Evolutionary conservation across 2,113 vertebrate genomes (phyloP), one percentile per base, ranked within the genome.

Genomic region (Chlamydotis undulata): DNA sequence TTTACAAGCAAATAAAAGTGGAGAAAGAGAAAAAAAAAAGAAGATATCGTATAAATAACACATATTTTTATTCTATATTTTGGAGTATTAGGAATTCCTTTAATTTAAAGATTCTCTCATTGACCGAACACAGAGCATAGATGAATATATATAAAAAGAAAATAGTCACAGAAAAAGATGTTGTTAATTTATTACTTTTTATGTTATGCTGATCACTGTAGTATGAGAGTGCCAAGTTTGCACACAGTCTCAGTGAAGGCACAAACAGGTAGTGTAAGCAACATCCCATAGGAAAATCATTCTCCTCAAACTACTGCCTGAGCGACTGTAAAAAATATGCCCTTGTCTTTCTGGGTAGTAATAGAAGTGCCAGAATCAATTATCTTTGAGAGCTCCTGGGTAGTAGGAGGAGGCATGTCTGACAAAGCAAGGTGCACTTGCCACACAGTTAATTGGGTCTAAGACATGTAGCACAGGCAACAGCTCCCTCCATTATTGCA

Each of bases 341-440:
- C 94, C 63, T 69, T 79, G 45, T 87, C 49, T 87, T 94, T 87
- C 92, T 69, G n/a, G 77, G n/a, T 84, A 69, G 92, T 91, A 95
- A 95, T 89, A 82, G 94, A 87, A 94, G 57, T 96, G 91, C 65
- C 96, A 95, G 83, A 95, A 82, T 79, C 96, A 89, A 84, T 96
- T 96, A 95, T 70, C 50, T 55, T 24, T 29, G 59, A 85, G 63
- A 84, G 57, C 52, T 91, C 61, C 94, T 0, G 1, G 81, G 55
- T 63, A 69, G 28, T 11, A 82, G 61, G 60, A 94, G 25, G n/a
- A 92, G 89, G 61, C 74, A 60, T 1, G 1, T 89, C 95, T 91
- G 86, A 91, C 77, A 89, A 84, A 76, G 61, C 53, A 91, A 89
- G 74, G 69, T 68, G n/a, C 1, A 4, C 45, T 87, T 96, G 81